Evolutionary conservation across 1,140 invertebrate genomes (phyloP).

Genomic region (Arctopsyche grandis): DNA sequence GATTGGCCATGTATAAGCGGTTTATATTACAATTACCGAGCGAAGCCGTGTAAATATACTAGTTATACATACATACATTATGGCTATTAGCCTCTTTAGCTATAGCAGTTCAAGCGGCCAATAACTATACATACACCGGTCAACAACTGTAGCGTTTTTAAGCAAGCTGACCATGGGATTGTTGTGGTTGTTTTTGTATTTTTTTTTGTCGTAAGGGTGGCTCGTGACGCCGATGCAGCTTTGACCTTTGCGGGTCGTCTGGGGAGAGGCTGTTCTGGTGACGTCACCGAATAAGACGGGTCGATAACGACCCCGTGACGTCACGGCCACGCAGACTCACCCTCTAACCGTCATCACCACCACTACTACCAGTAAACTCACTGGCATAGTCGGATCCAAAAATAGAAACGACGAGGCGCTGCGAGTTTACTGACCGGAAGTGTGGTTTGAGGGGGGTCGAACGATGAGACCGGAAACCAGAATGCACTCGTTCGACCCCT

Average conservation of each 20-base stretch:
- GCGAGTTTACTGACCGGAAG: conserved; percentile 41
- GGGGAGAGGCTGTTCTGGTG: conserved; percentile 31
- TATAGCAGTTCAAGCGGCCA: too few species aligned
- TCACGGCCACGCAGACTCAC: not conserved
- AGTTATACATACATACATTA: too few species aligned
- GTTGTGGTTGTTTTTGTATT: too few species aligned
- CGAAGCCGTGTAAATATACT: too few species aligned
- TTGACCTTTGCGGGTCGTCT: conserved; percentile 36
- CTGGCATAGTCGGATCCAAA: not conserved
- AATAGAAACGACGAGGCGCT: conserved; percentile 11
- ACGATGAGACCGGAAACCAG: not conserved
- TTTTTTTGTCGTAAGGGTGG: not conserved
- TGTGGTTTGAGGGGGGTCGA: not conserved
- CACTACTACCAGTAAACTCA: not conserved
- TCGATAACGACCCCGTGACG: conserved; percentile 39
- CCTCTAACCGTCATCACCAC: not conserved
- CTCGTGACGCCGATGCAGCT: conserved; percentile 21
- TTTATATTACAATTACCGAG: too few species aligned
- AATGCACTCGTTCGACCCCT: not conserved
- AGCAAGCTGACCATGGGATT: too few species aligned
- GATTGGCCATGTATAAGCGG: too few species aligned
- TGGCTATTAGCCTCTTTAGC: too few species aligned
- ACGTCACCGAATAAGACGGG: conserved; percentile 8
- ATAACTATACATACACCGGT: too few species aligned
- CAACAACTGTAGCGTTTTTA: too few species aligned